phyloP scores from a whole-genome alignment of 2,797 vertebrate species.

The Danio choprae region DNA sequence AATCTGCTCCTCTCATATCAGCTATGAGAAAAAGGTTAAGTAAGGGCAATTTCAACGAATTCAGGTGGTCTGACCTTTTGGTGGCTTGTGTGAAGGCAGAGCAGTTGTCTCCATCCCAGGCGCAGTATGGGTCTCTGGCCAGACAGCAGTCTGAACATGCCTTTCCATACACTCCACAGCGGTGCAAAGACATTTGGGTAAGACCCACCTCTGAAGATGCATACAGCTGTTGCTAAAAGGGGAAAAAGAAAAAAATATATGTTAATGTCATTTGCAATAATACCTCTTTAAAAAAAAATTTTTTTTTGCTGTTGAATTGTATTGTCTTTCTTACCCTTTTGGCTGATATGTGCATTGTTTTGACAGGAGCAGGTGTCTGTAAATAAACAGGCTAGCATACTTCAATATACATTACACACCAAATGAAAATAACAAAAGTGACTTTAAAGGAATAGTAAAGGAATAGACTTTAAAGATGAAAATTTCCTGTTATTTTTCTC shows the following conservation, averaged over 20 bases:
- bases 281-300: no score
- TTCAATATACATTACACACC: neutral
- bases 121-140: conserved; percentile 87
- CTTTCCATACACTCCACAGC: conserved; percentile 83
- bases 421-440: no score
- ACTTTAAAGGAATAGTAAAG: no score
- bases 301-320: neutral
- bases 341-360: conserved; percentile 84
- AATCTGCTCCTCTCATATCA: conserved; percentile 71
- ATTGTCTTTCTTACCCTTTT: conserved; percentile 77
- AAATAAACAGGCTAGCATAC: conserved; percentile 26
- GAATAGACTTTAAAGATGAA: no score
- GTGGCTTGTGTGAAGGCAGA: conserved; percentile 84
- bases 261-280: neutral
- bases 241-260: neutral
- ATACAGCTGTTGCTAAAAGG: conserved; percentile 85
- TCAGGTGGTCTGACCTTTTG: conserved; percentile 74
- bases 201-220: conserved; percentile 85
- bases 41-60: neutral
- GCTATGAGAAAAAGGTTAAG: no score
- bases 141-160: conserved; percentile 89
- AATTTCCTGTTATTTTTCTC: no score
- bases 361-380: conserved; percentile 78
- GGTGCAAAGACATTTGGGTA: conserved; percentile 87
- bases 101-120: conserved; percentile 88